phyloP scores from a whole-genome alignment of 2,797 vertebrate genomes.

The Pangasius mekongensis region DNA sequence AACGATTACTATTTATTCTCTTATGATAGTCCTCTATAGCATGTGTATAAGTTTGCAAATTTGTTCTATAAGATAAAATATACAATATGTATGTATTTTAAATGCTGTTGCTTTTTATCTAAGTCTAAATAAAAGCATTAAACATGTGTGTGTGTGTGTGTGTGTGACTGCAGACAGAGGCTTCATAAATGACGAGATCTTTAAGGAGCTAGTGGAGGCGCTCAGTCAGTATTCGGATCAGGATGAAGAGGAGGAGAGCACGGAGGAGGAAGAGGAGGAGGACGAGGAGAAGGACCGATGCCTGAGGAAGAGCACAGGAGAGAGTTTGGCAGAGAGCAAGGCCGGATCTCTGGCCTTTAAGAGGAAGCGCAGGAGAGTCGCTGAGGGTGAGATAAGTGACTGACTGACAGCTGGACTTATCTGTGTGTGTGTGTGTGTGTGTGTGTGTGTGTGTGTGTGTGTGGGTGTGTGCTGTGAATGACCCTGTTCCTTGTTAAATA shows the following conservation, averaged over 20 bases:
- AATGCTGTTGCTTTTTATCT: too few species aligned
- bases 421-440: constrained; percentile 42
- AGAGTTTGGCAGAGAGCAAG: constrained; percentile 75
- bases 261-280: constrained; percentile 72
- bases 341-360: constrained; percentile 60
- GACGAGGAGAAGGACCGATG: constrained; percentile 75
- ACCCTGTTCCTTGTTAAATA: constrained; percentile 51
- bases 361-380: constrained; percentile 72
- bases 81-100: too few species aligned
- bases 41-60: too few species aligned
- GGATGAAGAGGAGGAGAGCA: constrained; percentile 83
- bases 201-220: constrained; percentile 93
- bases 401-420: constrained; percentile 1
- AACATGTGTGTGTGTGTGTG: constrained; percentile 20
- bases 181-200: constrained; percentile 92
- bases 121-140: too few species aligned
- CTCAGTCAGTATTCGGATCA: constrained; percentile 91
- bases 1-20: too few species aligned
- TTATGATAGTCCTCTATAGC: too few species aligned
- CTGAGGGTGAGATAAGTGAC: constrained; percentile 69
- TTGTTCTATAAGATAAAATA: too few species aligned
- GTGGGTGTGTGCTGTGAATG: constrained; percentile 54
- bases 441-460: constrained; percentile 36
- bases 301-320: constrained; percentile 69
- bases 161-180: constrained; percentile 78